A percentile compares a stretch with the other conserved stretches of the same genome.
These are phyloP conservation scores for Vireo griseus DNA, from an alignment of 2,797 vertebrate species.

Conservation along the genomic window DNA sequence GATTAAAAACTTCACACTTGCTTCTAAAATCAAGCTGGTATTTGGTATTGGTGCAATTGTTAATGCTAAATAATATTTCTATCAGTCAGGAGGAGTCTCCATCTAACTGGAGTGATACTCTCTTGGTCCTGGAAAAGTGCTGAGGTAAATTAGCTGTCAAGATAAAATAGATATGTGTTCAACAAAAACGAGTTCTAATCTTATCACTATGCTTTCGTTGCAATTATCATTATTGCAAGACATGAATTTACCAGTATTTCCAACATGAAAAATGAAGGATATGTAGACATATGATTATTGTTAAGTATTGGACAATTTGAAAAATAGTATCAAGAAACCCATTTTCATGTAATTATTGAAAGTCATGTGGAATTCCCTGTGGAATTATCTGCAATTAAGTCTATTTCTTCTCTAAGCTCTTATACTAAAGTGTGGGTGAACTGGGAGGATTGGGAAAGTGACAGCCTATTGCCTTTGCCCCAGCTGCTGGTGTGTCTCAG, in stretches of 20 bases:
- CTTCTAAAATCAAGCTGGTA: not conserved
- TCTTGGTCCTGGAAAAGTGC: not conserved
- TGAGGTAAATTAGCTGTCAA: not conserved
- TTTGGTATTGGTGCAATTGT: not conserved
- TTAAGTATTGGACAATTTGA: not conserved
- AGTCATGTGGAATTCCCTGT: not conserved
- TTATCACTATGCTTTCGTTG: not conserved
- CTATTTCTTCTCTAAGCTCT: not conserved
- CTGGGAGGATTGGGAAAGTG: not conserved
- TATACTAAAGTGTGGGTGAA: not conserved
- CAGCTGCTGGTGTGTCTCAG: not conserved
- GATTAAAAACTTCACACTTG: not conserved
- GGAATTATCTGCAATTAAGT: not conserved
- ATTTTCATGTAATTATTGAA: not conserved
- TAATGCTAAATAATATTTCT: not conserved
- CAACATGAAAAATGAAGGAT: not conserved
- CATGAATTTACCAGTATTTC: not conserved
- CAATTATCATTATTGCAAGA: not conserved
- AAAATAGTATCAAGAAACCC: not conserved
- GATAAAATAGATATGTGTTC: not conserved
- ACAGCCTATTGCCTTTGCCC: not conserved
- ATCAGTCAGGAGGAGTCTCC: not conserved
- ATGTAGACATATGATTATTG: not conserved
- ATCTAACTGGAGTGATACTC: rapidly evolving
- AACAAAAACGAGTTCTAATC: not conserved